Percentiles rank a stretch among this genome's conserved stretches.
Evolutionary conservation across 2,888 invertebrate genomes (phyloP).

Genomic region (Belgica antarctica): DNA sequence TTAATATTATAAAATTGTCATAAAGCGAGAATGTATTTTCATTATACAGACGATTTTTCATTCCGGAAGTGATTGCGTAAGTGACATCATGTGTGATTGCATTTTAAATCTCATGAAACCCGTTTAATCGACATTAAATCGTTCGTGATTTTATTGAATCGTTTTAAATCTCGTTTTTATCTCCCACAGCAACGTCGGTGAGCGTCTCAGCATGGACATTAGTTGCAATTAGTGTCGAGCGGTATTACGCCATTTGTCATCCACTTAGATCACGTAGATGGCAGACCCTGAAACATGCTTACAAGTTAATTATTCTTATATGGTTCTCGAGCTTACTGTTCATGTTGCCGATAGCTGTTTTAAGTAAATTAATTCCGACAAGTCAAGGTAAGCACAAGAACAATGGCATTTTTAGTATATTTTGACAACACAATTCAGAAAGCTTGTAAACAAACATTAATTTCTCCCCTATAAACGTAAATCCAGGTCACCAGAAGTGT

Average conservation of each 20-base stretch:
- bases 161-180: too few species aligned
- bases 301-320: slow-evolving; percentile 65
- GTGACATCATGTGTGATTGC: too few species aligned
- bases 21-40: too few species aligned
- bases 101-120: too few species aligned
- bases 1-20: too few species aligned
- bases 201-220: slow-evolving; percentile 75
- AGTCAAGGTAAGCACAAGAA: slow-evolving; percentile 51
- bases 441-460: not conserved
- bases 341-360: slow-evolving; percentile 65
- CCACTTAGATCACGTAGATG: slow-evolving; percentile 70
- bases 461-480: not conserved
- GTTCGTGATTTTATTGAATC: too few species aligned
- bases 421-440: not conserved
- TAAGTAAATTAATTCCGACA: slow-evolving; percentile 61
- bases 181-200: slow-evolving; percentile 65
- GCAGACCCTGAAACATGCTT: slow-evolving; percentile 74
- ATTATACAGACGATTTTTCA: too few species aligned
- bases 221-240: slow-evolving; percentile 73
- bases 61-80: too few species aligned
- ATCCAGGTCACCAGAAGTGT: slow-evolving; percentile 62
- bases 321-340: slow-evolving; percentile 65
- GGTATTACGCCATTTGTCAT: slow-evolving; percentile 77
- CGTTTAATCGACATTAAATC: too few species aligned
- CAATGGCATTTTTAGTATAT: not conserved